Evolutionary conservation across 2,113 vertebrate genomes (phyloP).

Genomic region (Toxostoma redivivum): DNA sequence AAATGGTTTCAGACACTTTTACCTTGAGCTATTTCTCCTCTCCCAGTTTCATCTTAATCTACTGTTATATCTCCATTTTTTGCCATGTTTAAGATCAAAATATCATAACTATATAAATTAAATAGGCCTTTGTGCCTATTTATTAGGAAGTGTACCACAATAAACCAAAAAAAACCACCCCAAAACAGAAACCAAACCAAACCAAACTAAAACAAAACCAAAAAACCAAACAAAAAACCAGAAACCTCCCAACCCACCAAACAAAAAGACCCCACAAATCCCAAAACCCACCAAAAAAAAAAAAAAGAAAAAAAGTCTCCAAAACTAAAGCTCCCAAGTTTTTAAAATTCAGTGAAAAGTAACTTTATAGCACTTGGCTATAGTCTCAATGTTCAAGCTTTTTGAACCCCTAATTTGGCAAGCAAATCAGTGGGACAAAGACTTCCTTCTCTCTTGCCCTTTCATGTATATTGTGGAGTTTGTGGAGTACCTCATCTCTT

Average conservation of each 20-base stretch:
- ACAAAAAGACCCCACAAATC: background rate
- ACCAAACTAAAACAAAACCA: too few species aligned
- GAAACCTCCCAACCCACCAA: background rate
- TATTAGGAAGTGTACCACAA: background rate
- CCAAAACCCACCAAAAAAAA: background rate
- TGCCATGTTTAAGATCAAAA: background rate
- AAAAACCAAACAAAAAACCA: too few species aligned
- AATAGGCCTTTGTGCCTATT: background rate
- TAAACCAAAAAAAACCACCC: background rate
- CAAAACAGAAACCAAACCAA: background rate
- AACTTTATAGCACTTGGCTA: background rate
- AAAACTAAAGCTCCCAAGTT: background rate
- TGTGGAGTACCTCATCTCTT: background rate
- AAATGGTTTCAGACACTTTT: background rate
- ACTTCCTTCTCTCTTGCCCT: background rate
- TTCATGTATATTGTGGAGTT: rapidly evolving
- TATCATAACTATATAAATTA: background rate
- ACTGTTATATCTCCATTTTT: background rate
- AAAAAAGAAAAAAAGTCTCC: background rate
- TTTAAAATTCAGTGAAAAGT: background rate
- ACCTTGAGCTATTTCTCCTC: background rate
- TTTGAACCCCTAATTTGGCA: background rate
- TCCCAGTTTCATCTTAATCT: background rate
- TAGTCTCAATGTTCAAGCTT: background rate
- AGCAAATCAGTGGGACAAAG: background rate